Conservation (phyloP, 2,113 vertebrate species). For the Stegostoma tigrinum region DNA sequence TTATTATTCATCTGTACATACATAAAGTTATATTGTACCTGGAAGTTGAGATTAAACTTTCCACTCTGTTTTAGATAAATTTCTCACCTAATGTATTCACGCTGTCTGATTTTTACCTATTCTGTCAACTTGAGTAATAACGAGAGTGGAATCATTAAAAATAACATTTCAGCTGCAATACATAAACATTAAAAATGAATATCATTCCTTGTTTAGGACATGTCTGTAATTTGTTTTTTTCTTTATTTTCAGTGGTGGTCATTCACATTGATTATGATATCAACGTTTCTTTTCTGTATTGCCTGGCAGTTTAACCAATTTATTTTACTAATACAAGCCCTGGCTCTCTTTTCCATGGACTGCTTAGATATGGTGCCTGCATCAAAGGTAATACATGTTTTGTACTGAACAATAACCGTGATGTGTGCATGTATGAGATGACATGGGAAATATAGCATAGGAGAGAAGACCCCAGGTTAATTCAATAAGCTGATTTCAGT, state of each 20-base stretch:
- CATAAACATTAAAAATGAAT: background rate
- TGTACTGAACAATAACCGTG: background rate
- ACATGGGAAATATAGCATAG: background rate
- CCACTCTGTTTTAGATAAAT: background rate
- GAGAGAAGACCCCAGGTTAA: background rate
- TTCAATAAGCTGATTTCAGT: background rate
- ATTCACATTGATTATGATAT: constrained; percentile 71
- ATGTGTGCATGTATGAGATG: background rate
- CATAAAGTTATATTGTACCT: background rate
- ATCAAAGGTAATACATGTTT: constrained; percentile 61
- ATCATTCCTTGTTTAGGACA: constrained; percentile 13
- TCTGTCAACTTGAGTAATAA: background rate
- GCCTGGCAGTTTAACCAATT: constrained; percentile 98
- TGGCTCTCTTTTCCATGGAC: constrained; percentile 78
- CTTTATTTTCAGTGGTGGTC: constrained; percentile 66
- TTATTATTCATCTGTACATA: background rate
- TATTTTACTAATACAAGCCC: constrained; percentile 80
- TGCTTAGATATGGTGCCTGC: constrained; percentile 72
- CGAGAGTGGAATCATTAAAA: background rate
- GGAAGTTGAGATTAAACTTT: background rate
- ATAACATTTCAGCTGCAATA: too few species aligned
- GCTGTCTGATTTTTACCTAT: background rate
- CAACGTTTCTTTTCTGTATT: constrained; percentile 84
- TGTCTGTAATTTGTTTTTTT: constrained; percentile 41
- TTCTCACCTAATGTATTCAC: background rate